Conservation (phyloP, 1,140 invertebrate genomes). For the Neoseiulus cucumeris region DNA sequence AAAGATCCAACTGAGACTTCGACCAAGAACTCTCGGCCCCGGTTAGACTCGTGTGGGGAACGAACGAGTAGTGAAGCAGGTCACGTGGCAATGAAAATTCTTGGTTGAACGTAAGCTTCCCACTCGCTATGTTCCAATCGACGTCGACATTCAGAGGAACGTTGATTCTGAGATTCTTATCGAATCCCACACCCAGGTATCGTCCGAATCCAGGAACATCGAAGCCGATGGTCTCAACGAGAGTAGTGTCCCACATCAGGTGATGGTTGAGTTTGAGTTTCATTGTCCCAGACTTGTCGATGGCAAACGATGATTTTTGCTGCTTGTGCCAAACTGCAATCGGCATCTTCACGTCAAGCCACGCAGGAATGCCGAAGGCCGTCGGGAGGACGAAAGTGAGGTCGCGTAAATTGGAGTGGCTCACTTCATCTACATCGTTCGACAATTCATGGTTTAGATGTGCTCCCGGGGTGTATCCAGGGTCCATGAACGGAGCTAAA, state of each 20-base stretch:
- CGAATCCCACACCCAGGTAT: neutral
- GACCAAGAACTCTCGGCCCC: neutral
- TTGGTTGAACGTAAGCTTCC: neutral
- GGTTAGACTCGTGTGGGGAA: neutral
- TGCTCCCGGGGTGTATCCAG: neutral
- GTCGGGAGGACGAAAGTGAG: neutral
- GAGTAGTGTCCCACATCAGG: neutral
- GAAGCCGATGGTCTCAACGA: neutral
- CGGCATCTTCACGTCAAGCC: neutral
- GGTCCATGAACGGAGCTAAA: neutral
- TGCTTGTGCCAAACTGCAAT: neutral
- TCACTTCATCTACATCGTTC: neutral
- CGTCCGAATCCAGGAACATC: neutral
- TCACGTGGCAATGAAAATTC: neutral
- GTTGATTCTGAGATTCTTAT: neutral
- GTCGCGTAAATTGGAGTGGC: neutral
- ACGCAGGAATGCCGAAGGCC: neutral
- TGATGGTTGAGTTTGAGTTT: neutral
- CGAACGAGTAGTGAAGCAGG: neutral
- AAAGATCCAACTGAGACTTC: neutral
- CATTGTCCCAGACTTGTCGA: neutral
- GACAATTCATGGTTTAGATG: neutral
- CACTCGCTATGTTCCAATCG: neutral
- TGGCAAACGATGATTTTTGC: neutral
- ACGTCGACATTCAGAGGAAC: neutral